Base-by-base conservation (phyloP, 2,797 vertebrate genomes). In the Molossus alvarezi region DNA sequence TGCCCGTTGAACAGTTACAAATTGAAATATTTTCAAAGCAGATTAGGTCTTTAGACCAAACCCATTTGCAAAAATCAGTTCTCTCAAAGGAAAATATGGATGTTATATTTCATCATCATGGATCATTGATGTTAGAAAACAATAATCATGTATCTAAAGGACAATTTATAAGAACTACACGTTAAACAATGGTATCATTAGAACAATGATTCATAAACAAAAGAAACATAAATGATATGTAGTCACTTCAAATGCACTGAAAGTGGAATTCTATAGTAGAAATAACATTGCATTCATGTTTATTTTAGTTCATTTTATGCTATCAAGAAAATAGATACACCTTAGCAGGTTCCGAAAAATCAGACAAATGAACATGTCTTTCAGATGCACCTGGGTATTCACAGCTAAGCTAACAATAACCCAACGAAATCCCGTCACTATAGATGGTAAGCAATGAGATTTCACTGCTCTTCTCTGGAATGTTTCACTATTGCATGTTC, bases 11-110 rank as follows among this genome's bases (percentile, higher is more conserved):
- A 48, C 62, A 98, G 85, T 76, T 94, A 95, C 27, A 90, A 96
- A 95, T 76, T 92, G 81, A 95, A 90, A 79, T 95, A 92, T 76
- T 89, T 62, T 67, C 53, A 93, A 92, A 95, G 89, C 95, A 95
- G 84, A 97, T 96, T 92, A 95, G 71, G 92, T 97, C 77, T 92
- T 76, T 95, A 96, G 94, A 93, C 84, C 15, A 95, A 94, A 33
- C 53, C 41, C 25, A 86, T 96, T 97, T 96, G 93, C 93, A 98
- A 97, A 98, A 98, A 97, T 97, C 97, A 97, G 64, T 98, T 98
- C 69, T 94, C 89, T 45, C 90, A 67, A 0, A 9, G 93, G 83
- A 94, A 97, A 97, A 97, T 62, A 86, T 41, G 96, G 83, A 97
- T 92, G 82, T 92, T 91, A 27, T 64, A 83, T 97, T 97, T 97